Evolutionary conservation across 2,113 vertebrate species (phyloP).

Genomic region (Pseudorhombus dupliciocellatus): DNA sequence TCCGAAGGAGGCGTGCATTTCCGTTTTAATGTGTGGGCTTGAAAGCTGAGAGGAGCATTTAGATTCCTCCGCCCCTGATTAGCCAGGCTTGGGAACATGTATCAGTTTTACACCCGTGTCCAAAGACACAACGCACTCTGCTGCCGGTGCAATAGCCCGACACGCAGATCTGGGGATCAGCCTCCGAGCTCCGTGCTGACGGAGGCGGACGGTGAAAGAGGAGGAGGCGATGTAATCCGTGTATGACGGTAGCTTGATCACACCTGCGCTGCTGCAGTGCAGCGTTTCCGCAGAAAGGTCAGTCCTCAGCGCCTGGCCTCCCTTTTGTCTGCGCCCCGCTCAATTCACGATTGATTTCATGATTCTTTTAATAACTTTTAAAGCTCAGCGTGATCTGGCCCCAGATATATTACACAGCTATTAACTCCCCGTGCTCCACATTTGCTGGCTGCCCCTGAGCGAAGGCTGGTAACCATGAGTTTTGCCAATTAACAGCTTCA

Average conservation of each 20-base stretch:
- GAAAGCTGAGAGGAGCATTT: slow-evolving; percentile 45
- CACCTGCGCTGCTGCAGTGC: neutral
- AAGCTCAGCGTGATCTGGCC: too few species aligned
- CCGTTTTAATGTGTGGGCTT: slow-evolving; percentile 29
- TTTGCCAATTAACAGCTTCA: too few species aligned
- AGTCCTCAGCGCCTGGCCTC: too few species aligned
- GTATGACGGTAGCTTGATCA: neutral
- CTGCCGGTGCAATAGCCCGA: slow-evolving; percentile 42
- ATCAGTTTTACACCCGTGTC: slow-evolving; percentile 46
- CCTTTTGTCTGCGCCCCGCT: too few species aligned
- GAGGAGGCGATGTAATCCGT: neutral
- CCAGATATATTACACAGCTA: too few species aligned
- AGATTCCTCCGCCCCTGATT: neutral
- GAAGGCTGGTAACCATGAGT: too few species aligned
- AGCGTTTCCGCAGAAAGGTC: too few species aligned
- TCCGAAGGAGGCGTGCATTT: slow-evolving; percentile 18
- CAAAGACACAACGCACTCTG: slow-evolving; percentile 20
- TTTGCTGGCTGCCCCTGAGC: too few species aligned
- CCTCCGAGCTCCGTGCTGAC: slow-evolving; percentile 20
- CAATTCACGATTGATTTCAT: too few species aligned
- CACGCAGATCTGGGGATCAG: slow-evolving; percentile 48
- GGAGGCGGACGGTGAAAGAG: slow-evolving; percentile 1
- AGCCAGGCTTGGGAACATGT: slow-evolving; percentile 28
- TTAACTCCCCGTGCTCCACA: too few species aligned
- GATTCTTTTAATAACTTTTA: too few species aligned